Base-by-base conservation (phyloP, 1,140 invertebrate genomes). In the Scaptomyza graminum region DNA sequence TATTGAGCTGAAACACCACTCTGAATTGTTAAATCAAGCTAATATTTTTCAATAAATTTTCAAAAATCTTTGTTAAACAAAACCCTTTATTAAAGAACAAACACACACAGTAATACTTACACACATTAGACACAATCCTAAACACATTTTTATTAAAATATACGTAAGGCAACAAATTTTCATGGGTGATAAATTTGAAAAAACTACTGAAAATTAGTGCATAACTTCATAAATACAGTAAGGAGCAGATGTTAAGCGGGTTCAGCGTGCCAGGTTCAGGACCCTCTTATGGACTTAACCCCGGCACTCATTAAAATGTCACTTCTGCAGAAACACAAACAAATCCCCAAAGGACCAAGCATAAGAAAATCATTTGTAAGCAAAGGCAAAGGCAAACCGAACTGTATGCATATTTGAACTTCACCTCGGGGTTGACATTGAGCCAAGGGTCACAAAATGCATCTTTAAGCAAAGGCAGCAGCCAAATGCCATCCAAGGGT, bases 291-390 rank as follows among this genome's bases (percentile, higher is more conserved):
- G 28, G 51, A 69, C 41, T 72, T 67, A 87, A 69, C 59, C 54
- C 54, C 71, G 71, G 59, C 41, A 22, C 82, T 81, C 82, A 85
- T 87, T 85, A 81, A 71, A 85, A 85, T 85, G 70, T 52, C 74
- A 66, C 61, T 85, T 87, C 82, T 43, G 47, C 39, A 46, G 75
- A 87, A 85, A 79, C 41, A 69, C 74, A 81, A 78, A 76, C 49
- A 74, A 85, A 41, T 70, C 83, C 82, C 82, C 83, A 70, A 64
- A 70, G 78, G 83, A 79, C 41, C 70, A 65, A 49, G 67, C 65
- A 87, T 87, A 85, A 64, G 82, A 85, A 85, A 67, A 78, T 85
- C 66, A 85, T 85, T 85, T 85, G 70, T 81, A 39, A 74, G 25
- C n/a, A 37, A 59, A 70, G 43, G 15, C 64, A 69, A n/a, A 34